Conservation (phyloP, 2,888 invertebrate genomes). For the Drosophila histrio region DNA sequence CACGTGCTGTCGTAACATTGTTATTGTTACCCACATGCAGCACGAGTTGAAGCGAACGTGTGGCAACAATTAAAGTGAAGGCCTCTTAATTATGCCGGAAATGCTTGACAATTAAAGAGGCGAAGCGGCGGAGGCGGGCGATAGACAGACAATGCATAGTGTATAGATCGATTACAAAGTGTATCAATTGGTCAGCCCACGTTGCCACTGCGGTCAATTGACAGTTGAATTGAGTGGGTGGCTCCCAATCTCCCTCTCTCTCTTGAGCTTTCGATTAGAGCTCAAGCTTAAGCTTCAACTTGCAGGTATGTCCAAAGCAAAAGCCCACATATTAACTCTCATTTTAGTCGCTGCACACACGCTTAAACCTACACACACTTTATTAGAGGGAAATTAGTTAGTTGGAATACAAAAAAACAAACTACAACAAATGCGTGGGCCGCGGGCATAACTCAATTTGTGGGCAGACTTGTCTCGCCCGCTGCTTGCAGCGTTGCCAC, state of each 20-base stretch:
- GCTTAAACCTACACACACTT: conserved; percentile 13
- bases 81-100: conserved; percentile 70
- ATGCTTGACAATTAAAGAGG: conserved; percentile 48
- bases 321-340: conserved; percentile 49
- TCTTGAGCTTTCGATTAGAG: conserved; percentile 21
- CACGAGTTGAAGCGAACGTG: conserved; percentile 55
- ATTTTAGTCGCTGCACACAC: conserved; percentile 34
- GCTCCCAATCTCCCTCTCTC: not conserved
- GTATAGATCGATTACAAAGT: conserved; percentile 60
- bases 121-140: not conserved
- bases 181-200: conserved; percentile 69
- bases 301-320: conserved; percentile 31
- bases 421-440: conserved; percentile 32
- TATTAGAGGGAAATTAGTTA: conserved; percentile 39
- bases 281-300: conserved; percentile 38
- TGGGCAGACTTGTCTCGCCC: conserved; percentile 46
- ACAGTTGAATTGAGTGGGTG: conserved; percentile 45
- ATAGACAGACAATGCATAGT: not conserved
- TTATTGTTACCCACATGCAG: conserved; percentile 61
- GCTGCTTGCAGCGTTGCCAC: conserved; percentile 7
- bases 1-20: conserved; percentile 50
- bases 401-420: conserved; percentile 12
- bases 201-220: conserved; percentile 46
- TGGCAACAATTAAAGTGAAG: conserved; percentile 70
- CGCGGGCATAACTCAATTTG: conserved; percentile 52